Evolutionary conservation across 2,113 vertebrate species (phyloP), one percentile per base, ranked within the genome.

Genomic region (Notiomystis cincta): DNA sequence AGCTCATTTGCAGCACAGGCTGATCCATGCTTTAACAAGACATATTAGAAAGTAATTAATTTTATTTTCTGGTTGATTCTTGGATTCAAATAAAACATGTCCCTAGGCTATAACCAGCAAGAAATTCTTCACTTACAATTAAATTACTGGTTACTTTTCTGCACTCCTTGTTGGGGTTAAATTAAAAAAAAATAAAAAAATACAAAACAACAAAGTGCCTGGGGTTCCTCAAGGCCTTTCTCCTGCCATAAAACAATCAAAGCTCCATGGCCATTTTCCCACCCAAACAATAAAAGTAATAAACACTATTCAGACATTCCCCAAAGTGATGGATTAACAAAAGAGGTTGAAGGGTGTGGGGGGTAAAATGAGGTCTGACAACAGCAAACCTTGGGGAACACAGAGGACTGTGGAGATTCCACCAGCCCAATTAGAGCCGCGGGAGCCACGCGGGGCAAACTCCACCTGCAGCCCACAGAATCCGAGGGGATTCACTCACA

Each of bases 251-350:
- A 97, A 96, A 95, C 87, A 90, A 92, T 88, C 94, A 56, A 48
- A 95, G 73, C 69, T 93, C 67, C 95, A 61, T 88, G 82, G 95
- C 72, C 76, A 67, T 83, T 81, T 95, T 93, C 85, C 95, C 87
- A 96, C 50, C 53, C 89, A 87, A 95, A 96, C 94, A 97, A 93
- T 93, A 89, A 96, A 94, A 93, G 94, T 87, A 78, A 89, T 93
- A 84, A 89, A 80, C 71, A 88, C 75, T 82, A 60, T 30, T 53
- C 58, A 93, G 71, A 83, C 79, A 72, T 62, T 91, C 82, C 71
- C 86, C 28, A 89, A 83, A 82, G 60, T 70, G 87, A 58, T 11
- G 65, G 51, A 79, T 73, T 64, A 89, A 87, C 66, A 78, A 67
- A 96, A 93, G 87, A 80, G 85, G 53, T 87, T 31, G 84, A 42